Evolutionary conservation across 2,888 invertebrate species (phyloP), one percentile per base, ranked within the genome.

Genomic region (Holacanthella duospinosa): DNA sequence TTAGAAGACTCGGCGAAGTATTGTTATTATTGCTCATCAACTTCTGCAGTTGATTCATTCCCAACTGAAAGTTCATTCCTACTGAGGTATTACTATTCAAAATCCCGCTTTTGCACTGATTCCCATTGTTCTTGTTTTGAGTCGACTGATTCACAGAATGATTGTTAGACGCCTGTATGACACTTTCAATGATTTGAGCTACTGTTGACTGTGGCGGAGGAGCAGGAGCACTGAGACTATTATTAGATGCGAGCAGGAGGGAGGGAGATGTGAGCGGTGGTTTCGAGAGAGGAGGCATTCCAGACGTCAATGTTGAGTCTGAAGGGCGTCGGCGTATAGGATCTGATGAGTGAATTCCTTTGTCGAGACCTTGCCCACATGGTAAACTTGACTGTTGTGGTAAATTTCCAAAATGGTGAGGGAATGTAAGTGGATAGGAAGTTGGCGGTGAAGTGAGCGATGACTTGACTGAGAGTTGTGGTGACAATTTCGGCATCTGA

Each of bases 171-270:
- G 59, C 59, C 16, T 59, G 27, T 25, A 73, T 70, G 48, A 73
- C 70, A 62, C 70, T 73, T 67, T 73, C 73, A 63, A 73, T 73
- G 4, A 73, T 71, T 48, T 73, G 73, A 63, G 73, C 73, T 24
- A 70, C 71, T 0, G 70, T 68, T 2, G 71, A 71, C 43, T 69
- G 69, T 3, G 70, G 71, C 1, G 68, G 67, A 2, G 67, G 58
- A 1, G 67, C 64, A 9, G 67, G 68, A 43, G 69, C 64, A 43
- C 63, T 67, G 56, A 66, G 66, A 2, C 64, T 64, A 55, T 61
- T 68, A 27, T 56, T 67, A 26, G 68, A 65, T 16, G 71, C 65
- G 43, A 73, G 56, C 3, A 73, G 56, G 26, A 71, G 61, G 21
- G 73, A 71, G 1, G 73, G 73, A 9, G 71, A 71, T 2, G 69